Base-by-base conservation (phyloP, 1,140 invertebrate genomes). In the Halesus radiatus region DNA sequence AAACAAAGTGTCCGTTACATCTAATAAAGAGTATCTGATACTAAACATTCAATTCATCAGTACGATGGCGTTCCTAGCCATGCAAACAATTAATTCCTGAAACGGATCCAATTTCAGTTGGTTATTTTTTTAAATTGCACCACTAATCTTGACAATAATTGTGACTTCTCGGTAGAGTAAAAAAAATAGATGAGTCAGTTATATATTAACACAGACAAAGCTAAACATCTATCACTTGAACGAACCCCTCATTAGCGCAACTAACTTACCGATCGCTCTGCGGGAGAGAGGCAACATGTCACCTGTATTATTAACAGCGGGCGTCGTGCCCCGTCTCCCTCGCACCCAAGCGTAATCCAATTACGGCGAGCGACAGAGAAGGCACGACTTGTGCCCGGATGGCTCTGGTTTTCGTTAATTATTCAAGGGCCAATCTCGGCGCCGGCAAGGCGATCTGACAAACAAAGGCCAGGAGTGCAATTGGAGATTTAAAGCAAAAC, bases 371-470 rank as follows among this genome's bases (percentile, higher is more conserved):
- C 37, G 68, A 72, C n/a, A 23, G 45, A 72, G 68, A 72, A 72
- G 45, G 37, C 68, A 72, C 22, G 32, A 5, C 45, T 32, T 72
- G 68, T 50, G 62, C 62, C 62, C 62, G 26, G 62, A n/a, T 37
- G n/a, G 62, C 13, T 29, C 62, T 29, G 32, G 68, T 22, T 72
- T 26, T n/a, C 32, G 52, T 72, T 10, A 45, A 72, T 72, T 72
- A 72, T 72, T 72, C 68, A 22, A 6, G 6, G n/a, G 32, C 37
- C 68, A 72, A 72, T 72, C 68, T 72, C 32, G 68, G 45, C 68
- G 8, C 23, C n/a, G 7, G 50, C 68, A 32, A 66, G 10, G 37
- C 37, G 37, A 45, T 45, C 37, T 10, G 37, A 45, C 37, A 18
- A 18, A 45, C 37, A 45, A 45, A 45, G 54, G 22, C 54, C 54